Conservation (phyloP, 2,888 invertebrate species). For the Pseudanteris insignis region DNA sequence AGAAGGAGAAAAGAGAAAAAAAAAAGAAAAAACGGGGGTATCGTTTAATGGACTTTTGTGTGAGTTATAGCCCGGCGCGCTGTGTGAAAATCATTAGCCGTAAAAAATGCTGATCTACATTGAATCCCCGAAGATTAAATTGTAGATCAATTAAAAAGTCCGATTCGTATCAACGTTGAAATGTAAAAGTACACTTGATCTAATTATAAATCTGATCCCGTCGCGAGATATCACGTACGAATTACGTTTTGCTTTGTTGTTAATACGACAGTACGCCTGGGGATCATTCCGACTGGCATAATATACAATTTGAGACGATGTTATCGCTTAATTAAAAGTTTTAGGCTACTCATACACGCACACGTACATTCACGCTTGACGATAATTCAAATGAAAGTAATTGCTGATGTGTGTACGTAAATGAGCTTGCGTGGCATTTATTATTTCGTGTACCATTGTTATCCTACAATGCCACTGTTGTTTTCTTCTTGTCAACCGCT, state of each 20-base stretch:
- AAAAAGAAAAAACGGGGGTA: no score
- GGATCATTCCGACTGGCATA: slow-evolving; percentile 10
- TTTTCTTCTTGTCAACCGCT: no score
- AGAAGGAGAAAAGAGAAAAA: no score
- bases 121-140: slow-evolving; percentile 36
- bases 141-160: slow-evolving; percentile 39
- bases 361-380: no score
- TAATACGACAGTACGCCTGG: no score
- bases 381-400: no score
- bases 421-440: no score
- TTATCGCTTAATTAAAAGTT: slow-evolving; percentile 23
- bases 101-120: slow-evolving; percentile 35
- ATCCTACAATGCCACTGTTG: no score
- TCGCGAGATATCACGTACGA: slow-evolving; percentile 20
- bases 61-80: slow-evolving; percentile 21
- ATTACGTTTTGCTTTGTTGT: no score
- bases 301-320: slow-evolving; percentile 15
- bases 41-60: slow-evolving; percentile 39
- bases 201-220: slow-evolving; percentile 34
- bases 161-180: slow-evolving; percentile 19
- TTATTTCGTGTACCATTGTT: no score
- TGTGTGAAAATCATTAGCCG: slow-evolving; percentile 41
- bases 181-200: slow-evolving; percentile 26
- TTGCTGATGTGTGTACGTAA: no score
- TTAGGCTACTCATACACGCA: slow-evolving; percentile 5